Evolutionary conservation across 37 sponge, comb jelly and placozoan species (phyloP), one percentile per base, ranked within the genome.

Genomic region (Geodia barretti): DNA sequence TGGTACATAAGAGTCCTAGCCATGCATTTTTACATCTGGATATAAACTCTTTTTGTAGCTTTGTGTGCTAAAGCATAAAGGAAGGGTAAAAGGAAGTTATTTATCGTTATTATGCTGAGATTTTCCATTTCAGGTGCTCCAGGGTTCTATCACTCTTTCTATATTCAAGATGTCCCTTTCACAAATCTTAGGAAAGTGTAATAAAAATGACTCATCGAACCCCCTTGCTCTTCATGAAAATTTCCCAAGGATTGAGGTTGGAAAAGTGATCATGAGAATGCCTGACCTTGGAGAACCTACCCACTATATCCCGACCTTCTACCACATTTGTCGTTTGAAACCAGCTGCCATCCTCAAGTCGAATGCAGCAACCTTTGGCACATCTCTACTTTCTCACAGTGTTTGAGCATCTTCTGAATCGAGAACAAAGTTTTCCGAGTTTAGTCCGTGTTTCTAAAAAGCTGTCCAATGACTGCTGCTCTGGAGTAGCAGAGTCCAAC

Each of bases 331-430:
- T 58, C 58, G 17, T 37, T 70, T 69, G 80, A 80, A 38, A 30
- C 70, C n/a, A 23, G 35, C 43, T 21, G 80, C 84, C n/a, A n/a
- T n/a, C n/a, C n/a, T n/a, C n/a, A n/a, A n/a, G n/a, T n/a, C n/a
- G n/a, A n/a, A n/a, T n/a, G 90, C 78, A 76, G 85, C 90, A 90
- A 39, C 85, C 82, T 32, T 39, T 90, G 32, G 80, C 81, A 28
- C 84, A 90, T 31, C 74, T 90, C 60, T 90, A 90, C 79, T 90
- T 84, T 41, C 62, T 80, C 25, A 64, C 73, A 23, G 70, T 80
- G 28, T 21, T 90, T 77, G 90, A 90, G 43, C 85, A 84, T 38
- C 63, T 90, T 41, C 25, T 69, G 21, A 64, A 64, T 36, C 79
- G 83, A 23, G 64, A 33, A 0, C 28, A 62, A 54, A n/a, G 0